Evolutionary conservation across 2,888 invertebrate species (phyloP), one percentile per base, ranked within the genome.

Genomic region (Drosophila rubida): DNA sequence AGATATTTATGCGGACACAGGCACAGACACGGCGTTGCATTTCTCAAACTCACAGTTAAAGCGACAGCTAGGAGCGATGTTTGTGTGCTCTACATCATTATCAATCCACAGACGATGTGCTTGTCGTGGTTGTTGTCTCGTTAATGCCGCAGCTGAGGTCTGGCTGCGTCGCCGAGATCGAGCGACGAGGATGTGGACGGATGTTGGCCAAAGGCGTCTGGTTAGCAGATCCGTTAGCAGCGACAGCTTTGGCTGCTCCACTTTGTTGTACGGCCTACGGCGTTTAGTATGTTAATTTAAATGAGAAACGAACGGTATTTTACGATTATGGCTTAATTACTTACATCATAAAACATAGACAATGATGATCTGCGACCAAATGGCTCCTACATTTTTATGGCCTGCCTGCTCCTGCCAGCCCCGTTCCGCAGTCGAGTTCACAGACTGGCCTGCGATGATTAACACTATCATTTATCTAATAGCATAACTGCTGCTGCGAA

Each of bases 281-380:
- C 68, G 39, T 55, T 70, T 65, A 61, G 60, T 70, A 80, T 88
- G 82, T 81, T 87, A 82, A 88, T 88, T 87, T 76, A 80, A 87
- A 85, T 85, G 80, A 78, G 77, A 82, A 80, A 75, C 46, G 37
- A 84, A 87, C 89, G 89, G 89, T 63, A 71, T 64, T 88, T 86
- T 76, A 88, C 77, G 89, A 88, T 88, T 88, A 86, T 88, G 77
- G 86, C 86, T 86, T 87, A 87, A 86, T 86, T 87, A 78, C 80
- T 73, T 69, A 82, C 78, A 79, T 70, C 69, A 83, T 80, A 69
- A 77, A 87, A 58, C 59, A 60, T 41, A 25, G 69, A 61, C 64
- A 69, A 67, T 65, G 68, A 55, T 66, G 58, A 65, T 77, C 60
- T 63, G 46, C 32, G 50, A 39, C 55, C 46, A 60, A 61, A 61